Conservation (phyloP, 2,113 vertebrate species). For the Dicerorhinus sumatrensis region DNA sequence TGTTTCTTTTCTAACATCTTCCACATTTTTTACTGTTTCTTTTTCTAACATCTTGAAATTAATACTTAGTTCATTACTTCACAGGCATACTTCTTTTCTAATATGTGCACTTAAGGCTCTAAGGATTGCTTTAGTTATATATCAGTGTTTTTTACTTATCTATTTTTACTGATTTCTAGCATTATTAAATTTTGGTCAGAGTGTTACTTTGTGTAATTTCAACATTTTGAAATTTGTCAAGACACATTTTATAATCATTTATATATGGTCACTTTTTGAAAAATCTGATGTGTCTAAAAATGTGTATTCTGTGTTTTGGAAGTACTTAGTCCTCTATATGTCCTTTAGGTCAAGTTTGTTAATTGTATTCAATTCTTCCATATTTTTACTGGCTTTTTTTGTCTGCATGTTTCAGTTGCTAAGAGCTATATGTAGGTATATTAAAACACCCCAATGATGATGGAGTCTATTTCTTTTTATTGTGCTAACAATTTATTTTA, state of each 20-base stretch:
- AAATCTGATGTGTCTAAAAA: neutral
- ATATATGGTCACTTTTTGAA: neutral
- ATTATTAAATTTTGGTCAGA: neutral
- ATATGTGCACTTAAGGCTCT: neutral
- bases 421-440: neutral
- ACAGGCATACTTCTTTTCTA: neutral
- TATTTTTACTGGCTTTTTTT: neutral
- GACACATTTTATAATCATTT: neutral
- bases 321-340: neutral
- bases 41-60: neutral
- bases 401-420: neutral
- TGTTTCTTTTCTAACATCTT: neutral
- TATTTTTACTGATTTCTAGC: neutral
- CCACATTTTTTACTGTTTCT: neutral
- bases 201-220: neutral
- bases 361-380: neutral
- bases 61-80: neutral
- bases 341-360: neutral
- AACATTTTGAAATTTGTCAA: slow-evolving; percentile 8
- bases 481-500: neutral
- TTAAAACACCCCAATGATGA: neutral
- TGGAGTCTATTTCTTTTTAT: neutral
- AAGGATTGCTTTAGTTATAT: neutral
- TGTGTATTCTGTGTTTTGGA: neutral
- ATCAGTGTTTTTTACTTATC: neutral